Percentiles rank a stretch among this genome's conserved stretches.
phyloP scores from a whole-genome alignment of 2,797 vertebrate species.

The Mareca penelope region DNA sequence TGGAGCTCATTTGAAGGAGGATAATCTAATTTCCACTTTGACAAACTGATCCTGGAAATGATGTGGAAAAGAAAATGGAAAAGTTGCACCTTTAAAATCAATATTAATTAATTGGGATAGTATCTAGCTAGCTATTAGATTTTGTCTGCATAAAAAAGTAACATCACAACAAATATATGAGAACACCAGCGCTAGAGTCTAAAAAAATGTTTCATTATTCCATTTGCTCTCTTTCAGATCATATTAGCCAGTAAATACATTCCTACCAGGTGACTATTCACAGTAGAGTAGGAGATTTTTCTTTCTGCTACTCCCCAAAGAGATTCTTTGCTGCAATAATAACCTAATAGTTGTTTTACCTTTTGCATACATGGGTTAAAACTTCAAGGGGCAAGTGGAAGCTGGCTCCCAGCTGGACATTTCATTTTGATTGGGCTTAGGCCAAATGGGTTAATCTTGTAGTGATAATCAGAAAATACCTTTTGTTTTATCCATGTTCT shows the following conservation, averaged over 20 bases:
- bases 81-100: neutral
- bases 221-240: neutral
- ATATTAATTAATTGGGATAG: neutral
- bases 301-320: neutral
- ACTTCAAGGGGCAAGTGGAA: slow-evolving; percentile 6
- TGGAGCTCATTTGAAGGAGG: neutral
- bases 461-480: neutral
- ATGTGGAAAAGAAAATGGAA: neutral
- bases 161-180: neutral
- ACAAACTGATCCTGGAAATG: neutral
- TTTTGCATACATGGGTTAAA: neutral
- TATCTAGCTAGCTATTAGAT: neutral
- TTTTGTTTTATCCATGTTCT: neutral
- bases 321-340: neutral
- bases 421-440: neutral
- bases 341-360: neutral
- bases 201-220: neutral
- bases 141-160: neutral
- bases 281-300: neutral
- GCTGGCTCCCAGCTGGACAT: slow-evolving; percentile 13
- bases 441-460: slow-evolving; percentile 33
- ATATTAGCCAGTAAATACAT: neutral
- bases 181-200: neutral
- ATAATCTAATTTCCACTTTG: neutral
- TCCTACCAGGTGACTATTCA: neutral